A percentile compares a stretch with the other conserved stretches of the same genome.
Conservation (phyloP, 2,888 invertebrate species). For the Ommatoiulus sabulosus region DNA sequence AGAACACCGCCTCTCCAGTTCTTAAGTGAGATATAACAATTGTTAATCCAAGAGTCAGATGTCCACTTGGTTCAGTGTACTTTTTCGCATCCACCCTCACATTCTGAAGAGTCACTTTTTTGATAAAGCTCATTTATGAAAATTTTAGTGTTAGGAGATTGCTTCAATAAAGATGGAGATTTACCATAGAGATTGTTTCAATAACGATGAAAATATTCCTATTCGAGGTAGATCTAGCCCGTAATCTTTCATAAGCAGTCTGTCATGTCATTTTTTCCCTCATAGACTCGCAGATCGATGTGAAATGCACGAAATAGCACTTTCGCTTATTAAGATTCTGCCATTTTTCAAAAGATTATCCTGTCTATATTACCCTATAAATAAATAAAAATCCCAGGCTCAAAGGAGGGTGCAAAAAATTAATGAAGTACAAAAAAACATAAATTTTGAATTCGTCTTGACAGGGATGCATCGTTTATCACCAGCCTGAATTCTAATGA, state of each 20-base stretch:
- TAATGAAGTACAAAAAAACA: constrained; percentile 45
- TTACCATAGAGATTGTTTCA: neutral
- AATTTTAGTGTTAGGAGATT: neutral
- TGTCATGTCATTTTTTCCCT: neutral
- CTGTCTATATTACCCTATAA: constrained; percentile 40
- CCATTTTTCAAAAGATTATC: constrained; percentile 47
- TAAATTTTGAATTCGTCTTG: constrained; percentile 33
- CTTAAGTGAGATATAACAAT: neutral
- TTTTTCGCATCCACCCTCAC: constrained; percentile 15
- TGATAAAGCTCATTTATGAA: neutral
- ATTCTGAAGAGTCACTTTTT: neutral
- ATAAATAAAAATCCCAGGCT: constrained; percentile 26
- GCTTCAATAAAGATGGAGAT: neutral
- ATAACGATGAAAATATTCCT: neutral
- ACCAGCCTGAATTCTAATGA: neutral
- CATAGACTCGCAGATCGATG: neutral
- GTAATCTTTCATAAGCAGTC: constrained; percentile 12
- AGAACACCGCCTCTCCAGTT: neutral
- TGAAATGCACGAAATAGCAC: constrained; percentile 22
- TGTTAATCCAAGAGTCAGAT: constrained; percentile 30
- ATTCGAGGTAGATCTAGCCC: neutral
- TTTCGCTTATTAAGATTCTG: constrained; percentile 38
- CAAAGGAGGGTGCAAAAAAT: neutral
- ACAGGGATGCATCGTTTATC: constrained; percentile 34
- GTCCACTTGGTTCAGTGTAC: constrained; percentile 26